Base-by-base conservation (phyloP, 2,888 invertebrate species). In the Rhingia rostrata region DNA sequence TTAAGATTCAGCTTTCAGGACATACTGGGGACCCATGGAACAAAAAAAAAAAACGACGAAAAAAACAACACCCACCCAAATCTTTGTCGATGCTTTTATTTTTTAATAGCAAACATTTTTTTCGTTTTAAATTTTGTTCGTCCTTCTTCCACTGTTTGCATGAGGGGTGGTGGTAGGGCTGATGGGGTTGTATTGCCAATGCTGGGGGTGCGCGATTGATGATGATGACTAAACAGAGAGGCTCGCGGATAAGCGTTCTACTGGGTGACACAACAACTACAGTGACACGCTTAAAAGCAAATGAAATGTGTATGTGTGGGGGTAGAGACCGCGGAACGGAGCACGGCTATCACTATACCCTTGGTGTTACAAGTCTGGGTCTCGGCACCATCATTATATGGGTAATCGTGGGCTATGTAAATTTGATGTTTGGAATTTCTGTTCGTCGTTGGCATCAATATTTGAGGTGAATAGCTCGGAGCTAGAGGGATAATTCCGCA, bases 91-190 rank as follows among this genome's bases (percentile, higher is more conserved):
- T 79, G 84, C 84, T 84, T 84, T 84, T 84, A 79, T 79, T 80
- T 84, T 84, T 84, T 84, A 84, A 84, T 84, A 80, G 84, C 84
- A 80, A 84, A 80, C 74, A 80, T 80, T 84, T 84, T 84, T 83
- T 79, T 77, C 72, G 56, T 61, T 63, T 73, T 67, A 73, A 69
- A 63, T 61, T 73, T 74, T 72, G 56, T 72, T 54, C 12, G 54
- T 81, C 12, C 67, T 69, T 63, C 73, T 73, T 54, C 53, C 22
- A 39, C 39, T 66, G 66, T 82, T 66, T 82, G 54, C 60, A n/a
- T 60, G 66, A 72, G 43, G 72, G 56, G 60, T 67, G 75, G 51
- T 30, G 30, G 54, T 22, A 35, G 69, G 58, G 60, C 58, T 78
- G 83, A 83, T 83, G 83, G 83, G 83, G 83, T 83, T 83, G 83